Conservation (phyloP, 2,113 vertebrate genomes). For the Ciconia maguari region DNA sequence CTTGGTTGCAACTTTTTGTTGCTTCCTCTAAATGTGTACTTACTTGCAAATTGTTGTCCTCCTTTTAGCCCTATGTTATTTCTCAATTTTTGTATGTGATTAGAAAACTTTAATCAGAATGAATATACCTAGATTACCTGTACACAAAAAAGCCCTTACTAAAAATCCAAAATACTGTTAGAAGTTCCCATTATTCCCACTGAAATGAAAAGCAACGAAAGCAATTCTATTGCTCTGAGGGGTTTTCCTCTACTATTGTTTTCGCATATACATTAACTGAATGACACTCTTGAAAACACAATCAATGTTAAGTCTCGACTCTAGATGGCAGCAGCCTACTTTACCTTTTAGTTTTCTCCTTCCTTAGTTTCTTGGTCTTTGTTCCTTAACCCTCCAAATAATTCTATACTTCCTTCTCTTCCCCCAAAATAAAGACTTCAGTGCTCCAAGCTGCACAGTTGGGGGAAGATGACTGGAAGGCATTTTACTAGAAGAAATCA, state of each 20-base stretch:
- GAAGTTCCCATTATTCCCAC: neutral
- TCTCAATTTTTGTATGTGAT: neutral
- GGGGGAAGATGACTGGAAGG: constrained; percentile 32
- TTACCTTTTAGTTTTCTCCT: neutral
- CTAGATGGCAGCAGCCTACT: constrained; percentile 75
- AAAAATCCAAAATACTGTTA: neutral
- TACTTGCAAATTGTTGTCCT: neutral
- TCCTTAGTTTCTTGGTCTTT: constrained; percentile 51
- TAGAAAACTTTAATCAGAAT: neutral
- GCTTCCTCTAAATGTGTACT: accelerated
- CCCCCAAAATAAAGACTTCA: constrained; percentile 55
- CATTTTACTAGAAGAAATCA: constrained; percentile 50
- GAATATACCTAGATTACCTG: neutral
- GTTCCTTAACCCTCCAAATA: constrained; percentile 49
- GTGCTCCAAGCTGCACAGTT: neutral
- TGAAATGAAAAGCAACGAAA: neutral
- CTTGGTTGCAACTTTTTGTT: neutral
- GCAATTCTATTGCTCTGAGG: neutral
- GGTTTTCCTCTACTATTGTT: neutral
- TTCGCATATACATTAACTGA: neutral
- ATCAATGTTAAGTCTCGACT: neutral
- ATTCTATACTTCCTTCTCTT: constrained; percentile 46
- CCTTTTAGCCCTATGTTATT: neutral
- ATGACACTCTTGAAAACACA: neutral
- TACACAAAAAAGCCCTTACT: neutral